These are phyloP conservation scores for Pterocles burchelli DNA, from an alignment of 2,113 vertebrate species.

Conservation along the genomic window DNA sequence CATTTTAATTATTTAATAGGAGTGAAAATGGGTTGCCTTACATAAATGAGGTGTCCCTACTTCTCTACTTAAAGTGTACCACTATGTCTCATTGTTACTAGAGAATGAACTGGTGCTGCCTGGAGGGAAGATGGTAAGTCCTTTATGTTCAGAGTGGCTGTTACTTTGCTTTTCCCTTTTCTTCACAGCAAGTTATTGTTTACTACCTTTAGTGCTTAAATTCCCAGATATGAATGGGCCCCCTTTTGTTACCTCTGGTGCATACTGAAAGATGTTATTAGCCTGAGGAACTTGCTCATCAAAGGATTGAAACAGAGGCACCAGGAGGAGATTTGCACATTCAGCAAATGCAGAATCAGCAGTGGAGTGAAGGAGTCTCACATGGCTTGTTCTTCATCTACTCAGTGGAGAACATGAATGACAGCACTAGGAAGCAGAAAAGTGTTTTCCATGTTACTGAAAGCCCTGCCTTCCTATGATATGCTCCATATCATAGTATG, in stretches of 20 bases:
- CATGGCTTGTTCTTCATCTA: background rate
- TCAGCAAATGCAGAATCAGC: background rate
- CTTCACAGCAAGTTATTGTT: background rate
- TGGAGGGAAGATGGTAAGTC: background rate
- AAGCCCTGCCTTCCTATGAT: background rate
- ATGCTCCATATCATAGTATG: background rate
- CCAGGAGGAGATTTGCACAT: background rate
- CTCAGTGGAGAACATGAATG: fast-evolving
- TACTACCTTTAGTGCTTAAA: background rate
- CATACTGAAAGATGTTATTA: background rate
- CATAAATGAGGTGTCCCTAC: background rate
- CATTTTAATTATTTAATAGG: background rate
- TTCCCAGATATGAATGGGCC: background rate
- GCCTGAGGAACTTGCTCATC: background rate
- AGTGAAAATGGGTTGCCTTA: background rate
- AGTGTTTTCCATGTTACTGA: background rate
- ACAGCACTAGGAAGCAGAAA: background rate
- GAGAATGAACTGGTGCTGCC: background rate
- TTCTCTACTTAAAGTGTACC: background rate
- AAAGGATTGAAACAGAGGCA: background rate
- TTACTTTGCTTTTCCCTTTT: background rate
- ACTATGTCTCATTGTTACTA: background rate
- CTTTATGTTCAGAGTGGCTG: background rate
- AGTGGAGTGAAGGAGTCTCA: background rate
- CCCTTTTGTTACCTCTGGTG: background rate